Evolutionary conservation across 2,888 invertebrate genomes (phyloP), one percentile per base, ranked within the genome.

Genomic region (Bombyx huttoni): DNA sequence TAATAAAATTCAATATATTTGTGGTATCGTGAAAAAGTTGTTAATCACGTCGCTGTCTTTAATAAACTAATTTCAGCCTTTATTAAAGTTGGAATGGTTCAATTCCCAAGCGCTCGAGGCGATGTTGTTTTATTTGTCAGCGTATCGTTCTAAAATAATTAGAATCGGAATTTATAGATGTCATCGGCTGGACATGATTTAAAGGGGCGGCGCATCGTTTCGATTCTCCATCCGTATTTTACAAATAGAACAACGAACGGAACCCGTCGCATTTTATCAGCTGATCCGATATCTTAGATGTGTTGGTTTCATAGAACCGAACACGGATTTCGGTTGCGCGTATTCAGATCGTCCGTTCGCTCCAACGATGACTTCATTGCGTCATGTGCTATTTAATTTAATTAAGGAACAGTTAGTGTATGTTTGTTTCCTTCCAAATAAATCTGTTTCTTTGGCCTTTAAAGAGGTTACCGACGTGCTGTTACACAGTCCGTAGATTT

Each of bases 81-180:
- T 71, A 73, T 76, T 73, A 71, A 73, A 72, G 67, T 77, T 75
- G 68, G 74, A 76, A 78, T 66, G 72, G 66, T 70, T 78, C 74
- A 74, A 78, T 83, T 77, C 72, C 65, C 64, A 67, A 75, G 62
- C 62, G 77, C 78, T 69, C 61, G 60, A 55, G 66, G 75, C 76
- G 64, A 59, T 73, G 70, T 78, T 78, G 70, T 77, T 82, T 82
- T 84, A 79, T 82, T 81, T 75, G 78, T 75, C 71, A 73, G 77
- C 73, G 70, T 80, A 75, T 75, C 75, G 75, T 67, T 78, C 73
- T 71, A 58, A 75, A 78, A 81, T 84, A 86, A 86, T 86, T 83
- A 79, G 77, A 76, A 74, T 65, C 61, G 65, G 73, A 80, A 86
- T 86, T 86, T 86, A 86, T 86, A 69, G 85, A 75, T 80, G 83